A percentile compares a stretch with the other conserved stretches of the same genome.
Evolutionary conservation across 2,888 invertebrate species (phyloP).

Genomic region (Lepetodrilus schrolli): DNA sequence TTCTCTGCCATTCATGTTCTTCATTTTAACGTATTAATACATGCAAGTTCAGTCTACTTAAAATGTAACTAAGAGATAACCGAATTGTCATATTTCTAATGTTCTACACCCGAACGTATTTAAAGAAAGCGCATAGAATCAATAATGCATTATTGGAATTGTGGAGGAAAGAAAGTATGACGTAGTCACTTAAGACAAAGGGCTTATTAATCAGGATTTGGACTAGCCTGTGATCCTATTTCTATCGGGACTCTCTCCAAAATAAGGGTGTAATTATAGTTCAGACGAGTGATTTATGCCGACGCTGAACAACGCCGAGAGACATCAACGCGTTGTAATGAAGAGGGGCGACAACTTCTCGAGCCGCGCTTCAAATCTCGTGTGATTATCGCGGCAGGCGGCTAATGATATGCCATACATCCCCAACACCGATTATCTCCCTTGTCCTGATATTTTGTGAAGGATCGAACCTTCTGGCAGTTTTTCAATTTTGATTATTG

Average conservation of each 20-base stretch:
- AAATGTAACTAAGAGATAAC: too few species aligned
- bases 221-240: not conserved
- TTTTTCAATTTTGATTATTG: not conserved
- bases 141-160: too few species aligned
- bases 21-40: too few species aligned
- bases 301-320: not conserved
- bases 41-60: too few species aligned
- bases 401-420: not conserved
- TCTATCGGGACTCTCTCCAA: not conserved
- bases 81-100: too few species aligned
- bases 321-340: constrained; percentile 12
- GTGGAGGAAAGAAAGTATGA: not conserved
- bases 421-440: not conserved
- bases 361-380: constrained; percentile 15
- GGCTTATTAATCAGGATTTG: constrained; percentile 8
- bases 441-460: not conserved
- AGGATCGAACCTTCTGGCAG: not conserved
- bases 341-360: constrained; percentile 21
- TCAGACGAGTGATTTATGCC: not conserved
- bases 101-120: too few species aligned
- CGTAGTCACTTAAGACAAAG: not conserved
- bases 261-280: constrained; percentile 7
- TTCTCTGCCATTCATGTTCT: too few species aligned
- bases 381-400: constrained; percentile 17
- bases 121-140: too few species aligned